These are phyloP conservation scores for Agapornis canus DNA, from an alignment of 2,797 vertebrate genomes.

Conservation along the genomic window DNA sequence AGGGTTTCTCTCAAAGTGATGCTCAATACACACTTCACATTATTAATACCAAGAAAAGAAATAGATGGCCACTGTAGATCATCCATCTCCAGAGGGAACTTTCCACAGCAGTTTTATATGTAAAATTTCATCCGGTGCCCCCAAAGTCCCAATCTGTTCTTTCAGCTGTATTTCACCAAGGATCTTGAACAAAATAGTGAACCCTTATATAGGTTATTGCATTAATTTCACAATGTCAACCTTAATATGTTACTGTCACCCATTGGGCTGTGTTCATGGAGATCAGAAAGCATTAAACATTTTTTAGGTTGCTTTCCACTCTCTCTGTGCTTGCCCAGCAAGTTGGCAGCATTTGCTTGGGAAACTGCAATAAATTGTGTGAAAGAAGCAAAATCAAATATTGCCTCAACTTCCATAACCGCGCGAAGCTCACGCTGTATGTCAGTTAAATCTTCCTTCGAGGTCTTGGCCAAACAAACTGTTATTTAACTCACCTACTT, in stretches of 20 bases:
- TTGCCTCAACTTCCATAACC: background rate
- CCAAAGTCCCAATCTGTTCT: background rate
- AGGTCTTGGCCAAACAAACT: background rate
- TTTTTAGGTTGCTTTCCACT: background rate
- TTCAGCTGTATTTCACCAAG: background rate
- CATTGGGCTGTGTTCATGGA: background rate
- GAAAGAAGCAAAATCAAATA: constrained; percentile 15
- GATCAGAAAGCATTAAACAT: background rate
- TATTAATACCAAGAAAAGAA: background rate
- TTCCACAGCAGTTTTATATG: background rate
- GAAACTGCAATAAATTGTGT: background rate
- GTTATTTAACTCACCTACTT: constrained; percentile 38
- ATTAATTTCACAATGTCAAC: background rate
- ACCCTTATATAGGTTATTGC: background rate
- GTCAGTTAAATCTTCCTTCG: constrained; percentile 33
- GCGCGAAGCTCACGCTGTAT: background rate
- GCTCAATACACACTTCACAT: background rate
- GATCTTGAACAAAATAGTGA: background rate
- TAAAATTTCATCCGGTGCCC: background rate
- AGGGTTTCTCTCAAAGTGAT: background rate
- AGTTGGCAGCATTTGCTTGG: background rate
- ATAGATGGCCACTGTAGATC: background rate
- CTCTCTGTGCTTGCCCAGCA: background rate
- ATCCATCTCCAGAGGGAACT: background rate
- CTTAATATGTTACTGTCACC: background rate